These are phyloP conservation scores for Cheumatopsyche charites DNA, from an alignment of 1,140 invertebrate species.

Conservation along the genomic window DNA sequence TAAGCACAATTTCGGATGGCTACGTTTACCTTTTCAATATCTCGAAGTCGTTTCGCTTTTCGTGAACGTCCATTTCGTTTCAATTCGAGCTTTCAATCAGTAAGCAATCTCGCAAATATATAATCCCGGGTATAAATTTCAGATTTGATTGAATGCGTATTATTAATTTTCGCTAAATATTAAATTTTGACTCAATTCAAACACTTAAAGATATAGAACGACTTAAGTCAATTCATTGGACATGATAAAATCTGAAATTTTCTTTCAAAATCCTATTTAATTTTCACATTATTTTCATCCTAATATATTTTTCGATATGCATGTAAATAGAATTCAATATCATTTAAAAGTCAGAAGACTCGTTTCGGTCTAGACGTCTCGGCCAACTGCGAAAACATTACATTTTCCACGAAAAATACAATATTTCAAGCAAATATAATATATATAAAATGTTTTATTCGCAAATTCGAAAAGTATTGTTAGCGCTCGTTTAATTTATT, in stretches of 20 bases:
- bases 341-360: constrained; percentile 23
- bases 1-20: constrained; percentile 43
- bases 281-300: no score
- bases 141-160: no score
- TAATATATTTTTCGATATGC: constrained; percentile 8
- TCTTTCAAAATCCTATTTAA: no score
- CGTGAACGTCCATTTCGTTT: constrained; percentile 18
- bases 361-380: constrained; percentile 7
- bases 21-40: background rate
- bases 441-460: no score
- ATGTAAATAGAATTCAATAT: constrained; percentile 10
- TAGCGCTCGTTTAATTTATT: no score
- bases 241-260: no score
- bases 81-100: constrained; percentile 25
- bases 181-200: no score
- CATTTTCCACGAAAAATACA: background rate
- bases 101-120: constrained; percentile 8
- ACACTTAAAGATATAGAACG: no score
- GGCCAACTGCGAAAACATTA: constrained; percentile 11
- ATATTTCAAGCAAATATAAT: background rate
- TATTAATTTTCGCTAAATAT: no score
- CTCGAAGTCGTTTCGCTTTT: background rate
- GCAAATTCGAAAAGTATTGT: no score
- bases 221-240: no score
- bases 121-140: background rate